Evolutionary conservation across 2,888 invertebrate species (phyloP), one percentile per base, ranked within the genome.

Genomic region (Meteorus cinctellus): DNA sequence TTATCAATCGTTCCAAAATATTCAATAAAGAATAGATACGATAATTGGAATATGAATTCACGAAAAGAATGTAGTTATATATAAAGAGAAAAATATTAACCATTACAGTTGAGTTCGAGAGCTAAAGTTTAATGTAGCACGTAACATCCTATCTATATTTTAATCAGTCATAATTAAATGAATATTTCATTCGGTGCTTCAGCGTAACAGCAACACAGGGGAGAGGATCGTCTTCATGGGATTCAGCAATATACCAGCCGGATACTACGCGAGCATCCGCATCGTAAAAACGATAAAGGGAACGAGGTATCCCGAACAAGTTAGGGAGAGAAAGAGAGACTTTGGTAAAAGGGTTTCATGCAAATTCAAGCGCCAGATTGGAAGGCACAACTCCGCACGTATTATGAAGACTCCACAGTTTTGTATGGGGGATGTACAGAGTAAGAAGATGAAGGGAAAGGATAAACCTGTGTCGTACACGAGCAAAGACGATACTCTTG

Each of bases 91-190:
- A 70, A 70, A 70, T 31, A 70, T 70, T 31, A 36, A 70, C 63
- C 19, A 69, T 75, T 74, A 48, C 63, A 45, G 36, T 63, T 14
- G 73, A 34, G 55, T 74, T 69, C 72, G 76, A 71, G 72, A 62
- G 48, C 48, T 45, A 63, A 72, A 77, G 81, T 82, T 81, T 84
- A 85, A 85, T 84, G 84, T 83, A 81, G 84, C 82, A 84, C 83
- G 84, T 86, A 86, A 85, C 85, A 78, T 80, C 82, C 86, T 84
- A 86, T 86, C 86, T 86, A 86, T 86, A 87, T 86, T 87, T 86
- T 86, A 86, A 87, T 86, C 84, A 86, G 84, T 85, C 85, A 86
- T 86, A 86, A 86, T 87, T 86, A 86, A 86, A 87, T 87, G 86
- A 87, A 87, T 87, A 87, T 87, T 86, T 86, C 86, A 86, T 86